A percentile compares a stretch with the other conserved stretches of the same genome.
Conservation (phyloP, 1,140 invertebrate species). For the Ceratina japonica region DNA sequence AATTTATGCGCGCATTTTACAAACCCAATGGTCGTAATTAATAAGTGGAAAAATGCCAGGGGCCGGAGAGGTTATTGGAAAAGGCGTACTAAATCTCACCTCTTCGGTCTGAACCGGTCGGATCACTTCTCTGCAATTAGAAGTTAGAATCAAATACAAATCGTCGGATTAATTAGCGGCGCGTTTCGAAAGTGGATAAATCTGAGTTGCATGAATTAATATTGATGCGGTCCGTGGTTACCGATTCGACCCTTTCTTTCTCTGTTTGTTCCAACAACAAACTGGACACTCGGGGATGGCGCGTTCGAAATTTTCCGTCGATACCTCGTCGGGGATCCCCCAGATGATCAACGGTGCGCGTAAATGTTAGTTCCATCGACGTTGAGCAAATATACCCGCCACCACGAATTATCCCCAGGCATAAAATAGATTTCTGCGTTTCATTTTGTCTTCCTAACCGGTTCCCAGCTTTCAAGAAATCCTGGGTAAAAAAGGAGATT, state of each 20-base stretch:
- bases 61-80: not conserved
- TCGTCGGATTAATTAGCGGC: not conserved
- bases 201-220: not conserved
- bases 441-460: no score
- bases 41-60: no score
- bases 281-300: not conserved
- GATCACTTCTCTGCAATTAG: not conserved
- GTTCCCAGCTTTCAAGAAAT: no score
- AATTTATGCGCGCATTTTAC: no score
- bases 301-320: not conserved
- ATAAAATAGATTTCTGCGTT: constrained; percentile 26
- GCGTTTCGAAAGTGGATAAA: no score
- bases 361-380: constrained; percentile 48
- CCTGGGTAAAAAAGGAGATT: no score
- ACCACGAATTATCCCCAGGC: constrained; percentile 3
- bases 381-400: constrained; percentile 42
- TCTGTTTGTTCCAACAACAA: constrained; percentile 9
- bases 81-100: not conserved
- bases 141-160: not conserved
- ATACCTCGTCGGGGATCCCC: not conserved
- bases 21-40: no score
- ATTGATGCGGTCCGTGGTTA: no score
- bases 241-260: not conserved
- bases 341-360: constrained; percentile 37
- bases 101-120: constrained; percentile 15